phyloP scores from a whole-genome alignment of 2,797 vertebrate species.

The Coendou prehensilis region DNA sequence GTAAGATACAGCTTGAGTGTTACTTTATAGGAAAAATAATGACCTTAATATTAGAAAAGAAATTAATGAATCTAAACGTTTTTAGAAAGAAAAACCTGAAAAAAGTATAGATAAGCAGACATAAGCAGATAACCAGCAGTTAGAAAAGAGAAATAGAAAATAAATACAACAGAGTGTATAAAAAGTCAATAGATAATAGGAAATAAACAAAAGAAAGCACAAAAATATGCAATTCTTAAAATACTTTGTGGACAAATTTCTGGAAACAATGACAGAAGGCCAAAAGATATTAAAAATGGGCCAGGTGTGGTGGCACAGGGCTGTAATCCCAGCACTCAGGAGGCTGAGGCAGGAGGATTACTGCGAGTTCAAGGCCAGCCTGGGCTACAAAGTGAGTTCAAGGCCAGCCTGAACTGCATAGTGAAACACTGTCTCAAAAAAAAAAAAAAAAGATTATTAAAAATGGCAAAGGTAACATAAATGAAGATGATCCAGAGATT shows the following conservation, averaged over 20 bases:
- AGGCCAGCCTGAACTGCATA: no score
- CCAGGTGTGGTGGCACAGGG: no score
- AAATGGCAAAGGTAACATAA: not conserved
- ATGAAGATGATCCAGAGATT: not conserved
- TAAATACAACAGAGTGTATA: not conserved
- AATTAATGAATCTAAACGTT: slow-evolving; percentile 40
- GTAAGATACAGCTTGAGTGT: not conserved
- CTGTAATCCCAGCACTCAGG: no score
- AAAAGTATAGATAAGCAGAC: not conserved
- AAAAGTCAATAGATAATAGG: not conserved
- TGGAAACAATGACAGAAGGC: not conserved
- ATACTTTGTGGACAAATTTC: slow-evolving; percentile 3
- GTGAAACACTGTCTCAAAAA: no score
- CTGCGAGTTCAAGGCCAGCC: no score
- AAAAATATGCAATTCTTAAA: slow-evolving; percentile 47
- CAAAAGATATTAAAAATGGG: not conserved
- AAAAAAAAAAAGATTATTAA: not conserved
- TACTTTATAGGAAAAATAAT: slow-evolving; percentile 49
- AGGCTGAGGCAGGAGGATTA: no score
- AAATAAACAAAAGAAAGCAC: not conserved
- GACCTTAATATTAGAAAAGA: slow-evolving; percentile 48
- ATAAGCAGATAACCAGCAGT: slow-evolving; percentile 32
- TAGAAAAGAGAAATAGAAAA: slow-evolving; percentile 31
- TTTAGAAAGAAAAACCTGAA: not conserved
- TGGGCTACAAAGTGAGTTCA: no score